These are phyloP conservation scores for honey bee (Apis mellifera) DNA, from an alignment of 1,140 invertebrate species.

Conservation along the genomic window Amel_HAv3.1 CM009931.2:23219501-23220000, in stretches of 20 bases:
- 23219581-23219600: background rate
- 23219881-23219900: conserved; percentile 50
- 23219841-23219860: conserved; percentile 60
- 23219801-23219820: conserved; percentile 64
- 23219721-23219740: too few relatives aligned
- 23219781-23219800: conserved; percentile 63
- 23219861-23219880: conserved; percentile 34
- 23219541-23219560: too few relatives aligned
- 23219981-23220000: background rate
- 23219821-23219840: conserved; percentile 67
- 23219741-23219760: too few relatives aligned
- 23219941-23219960: conserved; percentile 26
- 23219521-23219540: conserved; percentile 41
- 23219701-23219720: too few relatives aligned
- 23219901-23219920: conserved; percentile 37
- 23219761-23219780: background rate
- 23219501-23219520: conserved; percentile 11
- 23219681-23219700: too few relatives aligned
- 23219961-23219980: background rate
- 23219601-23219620: background rate
- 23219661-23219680: too few relatives aligned
- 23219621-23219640: too few relatives aligned
- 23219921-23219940: conserved; percentile 15
- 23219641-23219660: too few relatives aligned
- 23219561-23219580: background rate